These are phyloP conservation scores for Lycaon pictus DNA, from an alignment of 2,113 vertebrate genomes.

Conservation along the genomic window DNA sequence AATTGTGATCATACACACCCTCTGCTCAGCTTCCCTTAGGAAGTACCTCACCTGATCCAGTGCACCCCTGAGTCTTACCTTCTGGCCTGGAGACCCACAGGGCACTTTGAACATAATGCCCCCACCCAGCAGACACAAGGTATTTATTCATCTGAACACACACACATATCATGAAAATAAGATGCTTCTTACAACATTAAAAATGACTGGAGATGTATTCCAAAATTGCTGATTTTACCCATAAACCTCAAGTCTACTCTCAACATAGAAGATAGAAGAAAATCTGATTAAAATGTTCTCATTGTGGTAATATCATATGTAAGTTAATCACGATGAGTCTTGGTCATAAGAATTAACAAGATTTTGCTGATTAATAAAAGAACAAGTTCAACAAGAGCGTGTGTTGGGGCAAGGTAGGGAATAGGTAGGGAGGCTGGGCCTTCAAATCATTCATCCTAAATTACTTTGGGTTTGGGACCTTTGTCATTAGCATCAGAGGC, in stretches of 20 bases:
- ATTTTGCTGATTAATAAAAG: not conserved
- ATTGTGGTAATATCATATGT: not conserved
- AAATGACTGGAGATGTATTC: not conserved
- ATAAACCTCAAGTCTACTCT: not conserved
- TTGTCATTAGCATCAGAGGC: not conserved
- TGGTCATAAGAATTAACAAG: not conserved
- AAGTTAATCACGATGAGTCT: not conserved
- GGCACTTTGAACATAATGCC: fast-evolving
- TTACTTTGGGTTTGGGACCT: not conserved
- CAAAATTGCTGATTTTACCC: not conserved
- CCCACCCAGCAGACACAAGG: not conserved
- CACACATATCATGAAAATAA: not conserved
- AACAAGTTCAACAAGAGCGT: not conserved
- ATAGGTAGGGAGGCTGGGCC: not conserved
- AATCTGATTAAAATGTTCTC: not conserved
- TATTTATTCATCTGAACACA: not conserved
- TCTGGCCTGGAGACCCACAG: not conserved
- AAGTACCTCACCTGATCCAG: not conserved
- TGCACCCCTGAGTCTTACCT: not conserved
- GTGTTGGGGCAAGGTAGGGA: not conserved
- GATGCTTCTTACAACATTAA: not conserved
- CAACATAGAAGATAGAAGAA: not conserved
- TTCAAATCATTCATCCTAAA: not conserved
- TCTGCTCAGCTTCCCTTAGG: not conserved
- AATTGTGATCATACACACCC: not conserved